A percentile compares a stretch with the other conserved stretches of the same genome.
These are phyloP conservation scores for Calliopsis andreniformis DNA, from an alignment of 1,140 invertebrate genomes.

Conservation along the genomic window DNA sequence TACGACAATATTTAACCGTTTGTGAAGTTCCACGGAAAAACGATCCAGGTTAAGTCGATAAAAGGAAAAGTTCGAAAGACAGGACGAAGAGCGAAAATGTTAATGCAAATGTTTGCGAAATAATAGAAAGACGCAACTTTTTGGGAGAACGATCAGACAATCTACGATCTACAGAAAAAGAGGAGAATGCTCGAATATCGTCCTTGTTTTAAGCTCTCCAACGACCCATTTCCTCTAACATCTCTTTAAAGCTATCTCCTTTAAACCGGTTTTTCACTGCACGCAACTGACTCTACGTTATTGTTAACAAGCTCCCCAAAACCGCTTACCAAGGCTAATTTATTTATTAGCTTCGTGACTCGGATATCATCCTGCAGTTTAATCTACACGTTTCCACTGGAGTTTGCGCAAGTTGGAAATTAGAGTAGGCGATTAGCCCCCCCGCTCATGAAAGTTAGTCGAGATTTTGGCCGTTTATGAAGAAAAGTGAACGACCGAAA, in stretches of 20 bases:
- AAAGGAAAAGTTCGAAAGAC: too few relatives aligned
- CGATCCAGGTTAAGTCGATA: neutral
- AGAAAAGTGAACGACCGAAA: too few relatives aligned
- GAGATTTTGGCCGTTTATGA: too few relatives aligned
- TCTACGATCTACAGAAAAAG: conserved; percentile 55
- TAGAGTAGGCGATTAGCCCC: too few relatives aligned
- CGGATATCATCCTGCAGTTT: neutral
- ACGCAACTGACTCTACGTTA: neutral
- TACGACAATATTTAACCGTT: neutral
- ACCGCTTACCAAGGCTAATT: neutral
- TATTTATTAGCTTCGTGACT: neutral
- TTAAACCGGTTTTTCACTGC: neutral
- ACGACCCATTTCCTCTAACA: conserved; percentile 51
- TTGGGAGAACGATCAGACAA: conserved; percentile 22
- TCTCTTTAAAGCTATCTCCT: neutral
- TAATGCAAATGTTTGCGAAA: conserved; percentile 26
- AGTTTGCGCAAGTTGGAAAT: too few relatives aligned
- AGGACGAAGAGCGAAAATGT: neutral
- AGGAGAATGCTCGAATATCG: conserved; percentile 57
- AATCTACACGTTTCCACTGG: neutral
- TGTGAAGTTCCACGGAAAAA: neutral
- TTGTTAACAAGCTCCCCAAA: neutral
- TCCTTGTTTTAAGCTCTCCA: conserved; percentile 57
- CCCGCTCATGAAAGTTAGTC: too few relatives aligned
- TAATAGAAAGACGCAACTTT: neutral